Conservation (phyloP, 2,888 invertebrate species). For the Lucinisca nassula region DNA sequence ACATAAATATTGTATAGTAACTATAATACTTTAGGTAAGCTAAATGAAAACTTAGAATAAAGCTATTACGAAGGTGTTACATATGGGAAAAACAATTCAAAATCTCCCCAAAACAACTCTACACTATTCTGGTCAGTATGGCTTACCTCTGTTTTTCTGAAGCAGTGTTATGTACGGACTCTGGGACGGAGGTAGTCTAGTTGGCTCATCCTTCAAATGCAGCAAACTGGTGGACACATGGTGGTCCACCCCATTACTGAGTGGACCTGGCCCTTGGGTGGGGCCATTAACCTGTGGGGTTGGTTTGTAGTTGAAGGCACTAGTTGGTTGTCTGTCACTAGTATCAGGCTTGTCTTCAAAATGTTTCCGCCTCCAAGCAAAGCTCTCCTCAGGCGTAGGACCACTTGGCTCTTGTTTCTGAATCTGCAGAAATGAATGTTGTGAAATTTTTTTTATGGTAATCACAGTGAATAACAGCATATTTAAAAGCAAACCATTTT, state of each 20-base stretch:
- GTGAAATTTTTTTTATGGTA: too few relatives aligned
- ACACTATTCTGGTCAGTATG: too few relatives aligned
- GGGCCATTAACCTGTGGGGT: constrained; percentile 39
- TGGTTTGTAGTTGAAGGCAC: constrained; percentile 60
- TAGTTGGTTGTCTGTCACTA: constrained; percentile 45
- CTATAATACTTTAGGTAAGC: too few relatives aligned
- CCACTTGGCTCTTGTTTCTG: not conserved
- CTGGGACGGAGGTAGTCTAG: constrained; percentile 92
- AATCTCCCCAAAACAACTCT: too few relatives aligned
- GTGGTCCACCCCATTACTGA: constrained; percentile 44
- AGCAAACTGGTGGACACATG: constrained; percentile 61
- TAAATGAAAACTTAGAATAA: too few relatives aligned
- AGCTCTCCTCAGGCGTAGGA: constrained; percentile 54
- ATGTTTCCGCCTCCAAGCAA: constrained; percentile 52
- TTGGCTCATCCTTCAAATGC: constrained; percentile 73
- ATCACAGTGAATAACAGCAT: too few relatives aligned
- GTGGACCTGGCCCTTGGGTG: constrained; percentile 20
- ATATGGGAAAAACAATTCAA: too few relatives aligned
- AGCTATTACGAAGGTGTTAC: too few relatives aligned
- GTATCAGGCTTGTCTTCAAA: not conserved
- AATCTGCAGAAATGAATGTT: too few relatives aligned
- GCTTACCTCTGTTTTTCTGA: constrained; percentile 95
- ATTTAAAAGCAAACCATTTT: too few relatives aligned
- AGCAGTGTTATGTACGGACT: constrained; percentile 96
- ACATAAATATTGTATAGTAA: too few relatives aligned